A percentile compares a stretch with the other conserved stretches of the same genome.
Conservation (phyloP, 1,140 invertebrate genomes). For the Vanessa atalanta region DNA sequence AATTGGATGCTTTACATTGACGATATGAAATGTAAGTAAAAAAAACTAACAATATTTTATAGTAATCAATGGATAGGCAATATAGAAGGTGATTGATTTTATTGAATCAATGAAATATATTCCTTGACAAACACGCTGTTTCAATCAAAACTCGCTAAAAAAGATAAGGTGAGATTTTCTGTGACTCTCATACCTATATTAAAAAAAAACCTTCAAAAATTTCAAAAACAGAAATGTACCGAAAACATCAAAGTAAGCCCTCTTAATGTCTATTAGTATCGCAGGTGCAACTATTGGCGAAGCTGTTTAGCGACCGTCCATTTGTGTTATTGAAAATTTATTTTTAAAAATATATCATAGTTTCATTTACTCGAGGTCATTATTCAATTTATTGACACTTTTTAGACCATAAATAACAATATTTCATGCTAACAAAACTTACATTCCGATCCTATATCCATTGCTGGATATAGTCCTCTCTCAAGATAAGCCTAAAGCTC, state of each 20-base stretch:
- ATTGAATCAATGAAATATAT: too few relatives aligned
- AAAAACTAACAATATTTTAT: background rate
- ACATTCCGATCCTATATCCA: too few relatives aligned
- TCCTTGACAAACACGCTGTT: too few relatives aligned
- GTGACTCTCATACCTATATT: too few relatives aligned
- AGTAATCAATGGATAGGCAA: too few relatives aligned
- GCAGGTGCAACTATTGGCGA: conserved; percentile 41
- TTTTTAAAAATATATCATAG: conserved; percentile 29
- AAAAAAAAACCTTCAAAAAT: background rate
- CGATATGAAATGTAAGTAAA: background rate
- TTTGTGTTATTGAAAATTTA: conserved; percentile 51
- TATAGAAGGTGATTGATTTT: too few relatives aligned
- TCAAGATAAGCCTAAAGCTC: too few relatives aligned
- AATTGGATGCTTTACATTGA: conserved; percentile 34
- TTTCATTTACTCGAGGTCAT: background rate
- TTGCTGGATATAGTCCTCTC: too few relatives aligned
- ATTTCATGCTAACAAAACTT: too few relatives aligned
- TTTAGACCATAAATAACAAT: too few relatives aligned
- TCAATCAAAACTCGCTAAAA: too few relatives aligned
- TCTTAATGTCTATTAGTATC: conserved; percentile 34
- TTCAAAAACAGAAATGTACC: conserved; percentile 35
- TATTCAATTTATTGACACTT: background rate
- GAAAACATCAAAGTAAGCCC: conserved; percentile 14
- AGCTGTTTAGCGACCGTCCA: conserved; percentile 36
- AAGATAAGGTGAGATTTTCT: too few relatives aligned